Conservation (phyloP, 2,113 vertebrate genomes). For the Hippocampus abdominalis region DNA sequence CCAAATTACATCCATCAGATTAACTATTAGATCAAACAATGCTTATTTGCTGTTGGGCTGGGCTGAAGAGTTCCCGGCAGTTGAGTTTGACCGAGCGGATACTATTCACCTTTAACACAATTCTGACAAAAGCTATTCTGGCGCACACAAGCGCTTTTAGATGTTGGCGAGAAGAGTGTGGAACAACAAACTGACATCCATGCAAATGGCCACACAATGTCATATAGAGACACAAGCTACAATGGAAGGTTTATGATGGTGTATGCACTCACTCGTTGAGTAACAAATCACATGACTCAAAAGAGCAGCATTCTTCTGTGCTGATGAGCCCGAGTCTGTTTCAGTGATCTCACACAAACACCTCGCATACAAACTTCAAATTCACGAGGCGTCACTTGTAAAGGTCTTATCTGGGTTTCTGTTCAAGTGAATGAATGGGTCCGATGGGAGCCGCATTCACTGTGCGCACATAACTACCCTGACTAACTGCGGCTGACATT, state of each 20-base stretch:
- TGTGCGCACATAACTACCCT: background rate
- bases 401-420: slow-evolving; percentile 1
- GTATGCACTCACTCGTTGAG: background rate
- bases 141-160: background rate
- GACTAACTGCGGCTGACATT: background rate
- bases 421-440: slow-evolving; percentile 8
- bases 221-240: background rate
- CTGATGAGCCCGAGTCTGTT: background rate
- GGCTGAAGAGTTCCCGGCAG: slow-evolving; percentile 5
- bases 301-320: background rate
- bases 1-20: background rate
- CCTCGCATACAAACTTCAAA: slow-evolving; percentile 6
- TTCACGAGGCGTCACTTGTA: background rate
- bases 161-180: background rate
- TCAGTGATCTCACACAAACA: background rate
- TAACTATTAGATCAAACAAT: background rate
- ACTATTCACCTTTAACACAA: background rate
- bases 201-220: background rate
- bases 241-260: slow-evolving; percentile 14
- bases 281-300: background rate
- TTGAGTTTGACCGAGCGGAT: background rate
- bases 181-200: background rate
- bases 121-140: slow-evolving; percentile 12
- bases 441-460: background rate
- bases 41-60: background rate